Conservation (phyloP, 2,113 vertebrate genomes). For the Urocolius indicus region DNA sequence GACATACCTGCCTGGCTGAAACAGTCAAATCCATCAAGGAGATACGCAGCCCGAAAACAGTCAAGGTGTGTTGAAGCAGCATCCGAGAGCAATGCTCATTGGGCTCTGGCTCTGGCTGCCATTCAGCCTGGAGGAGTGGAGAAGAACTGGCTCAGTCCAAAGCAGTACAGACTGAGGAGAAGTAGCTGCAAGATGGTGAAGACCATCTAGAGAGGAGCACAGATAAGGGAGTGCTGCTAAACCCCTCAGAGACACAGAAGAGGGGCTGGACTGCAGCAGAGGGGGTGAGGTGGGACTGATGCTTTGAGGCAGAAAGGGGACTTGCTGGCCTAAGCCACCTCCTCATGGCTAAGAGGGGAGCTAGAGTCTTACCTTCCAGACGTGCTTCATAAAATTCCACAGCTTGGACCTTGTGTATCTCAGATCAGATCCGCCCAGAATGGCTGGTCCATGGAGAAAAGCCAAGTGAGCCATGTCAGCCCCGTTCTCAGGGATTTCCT, state of each 20-base stretch:
- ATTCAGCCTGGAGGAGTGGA: slow-evolving; percentile 71
- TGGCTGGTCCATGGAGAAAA: slow-evolving; percentile 79
- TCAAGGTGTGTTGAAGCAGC: slow-evolving; percentile 76
- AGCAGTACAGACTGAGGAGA: not conserved
- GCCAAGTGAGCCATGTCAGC: slow-evolving; percentile 80
- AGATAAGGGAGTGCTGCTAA: not conserved
- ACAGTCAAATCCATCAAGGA: slow-evolving; percentile 78
- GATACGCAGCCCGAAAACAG: slow-evolving; percentile 75
- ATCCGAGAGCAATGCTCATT: slow-evolving; percentile 82
- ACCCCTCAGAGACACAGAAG: not conserved
- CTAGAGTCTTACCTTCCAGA: slow-evolving; percentile 80
- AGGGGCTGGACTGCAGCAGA: not conserved
- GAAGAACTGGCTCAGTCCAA: not conserved
- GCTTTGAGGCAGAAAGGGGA: not conserved
- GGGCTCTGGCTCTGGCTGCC: slow-evolving; percentile 78
- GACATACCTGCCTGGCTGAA: slow-evolving; percentile 81
- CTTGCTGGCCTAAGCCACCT: not conserved
- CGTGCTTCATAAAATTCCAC: slow-evolving; percentile 81
- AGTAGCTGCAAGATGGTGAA: not conserved
- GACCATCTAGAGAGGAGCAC: not conserved
- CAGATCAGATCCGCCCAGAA: slow-evolving; percentile 77
- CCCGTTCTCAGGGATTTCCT: slow-evolving; percentile 88
- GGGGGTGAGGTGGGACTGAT: no score
- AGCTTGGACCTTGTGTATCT: slow-evolving; percentile 77
- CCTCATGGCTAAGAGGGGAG: not conserved